Evolutionary conservation across 2,113 vertebrate genomes (phyloP).

Genomic region (Eidolon helvum): DNA sequence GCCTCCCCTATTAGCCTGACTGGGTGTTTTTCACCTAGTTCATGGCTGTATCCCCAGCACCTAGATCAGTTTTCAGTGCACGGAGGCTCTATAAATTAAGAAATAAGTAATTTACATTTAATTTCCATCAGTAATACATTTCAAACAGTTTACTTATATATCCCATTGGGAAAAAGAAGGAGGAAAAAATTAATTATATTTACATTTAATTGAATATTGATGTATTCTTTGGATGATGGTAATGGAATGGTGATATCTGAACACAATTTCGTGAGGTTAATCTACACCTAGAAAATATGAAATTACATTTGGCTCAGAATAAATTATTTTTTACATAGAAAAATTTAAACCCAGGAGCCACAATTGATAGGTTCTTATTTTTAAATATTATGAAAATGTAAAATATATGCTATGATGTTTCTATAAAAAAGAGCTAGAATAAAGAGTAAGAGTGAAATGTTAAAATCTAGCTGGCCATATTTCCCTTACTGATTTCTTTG

Average conservation of each 20-base stretch:
- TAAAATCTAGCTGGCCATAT: neutral
- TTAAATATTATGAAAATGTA: conserved; percentile 54
- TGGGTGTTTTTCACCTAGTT: neutral
- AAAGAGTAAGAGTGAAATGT: neutral
- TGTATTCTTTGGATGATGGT: conserved; percentile 25
- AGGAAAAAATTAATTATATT: conserved; percentile 51
- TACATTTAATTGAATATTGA: conserved; percentile 53
- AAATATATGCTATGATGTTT: conserved; percentile 17
- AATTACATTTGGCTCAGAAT: conserved; percentile 54
- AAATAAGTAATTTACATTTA: conserved; percentile 40
- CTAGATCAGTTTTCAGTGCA: neutral
- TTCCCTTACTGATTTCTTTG: neutral
- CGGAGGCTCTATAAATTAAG: neutral
- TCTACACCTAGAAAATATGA: conserved; percentile 23
- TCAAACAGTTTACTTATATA: conserved; percentile 30
- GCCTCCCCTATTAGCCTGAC: neutral
- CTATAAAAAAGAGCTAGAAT: neutral
- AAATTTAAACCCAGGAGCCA: conserved; percentile 38
- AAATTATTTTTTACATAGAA: conserved; percentile 50
- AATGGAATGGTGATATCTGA: neutral
- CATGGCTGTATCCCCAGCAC: neutral
- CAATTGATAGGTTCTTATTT: conserved; percentile 26
- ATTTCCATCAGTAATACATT: conserved; percentile 35
- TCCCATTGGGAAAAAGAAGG: neutral
- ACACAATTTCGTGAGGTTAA: conserved; percentile 30